Conservation (phyloP, 2,888 invertebrate species). For the Ichneumon xanthorius region DNA sequence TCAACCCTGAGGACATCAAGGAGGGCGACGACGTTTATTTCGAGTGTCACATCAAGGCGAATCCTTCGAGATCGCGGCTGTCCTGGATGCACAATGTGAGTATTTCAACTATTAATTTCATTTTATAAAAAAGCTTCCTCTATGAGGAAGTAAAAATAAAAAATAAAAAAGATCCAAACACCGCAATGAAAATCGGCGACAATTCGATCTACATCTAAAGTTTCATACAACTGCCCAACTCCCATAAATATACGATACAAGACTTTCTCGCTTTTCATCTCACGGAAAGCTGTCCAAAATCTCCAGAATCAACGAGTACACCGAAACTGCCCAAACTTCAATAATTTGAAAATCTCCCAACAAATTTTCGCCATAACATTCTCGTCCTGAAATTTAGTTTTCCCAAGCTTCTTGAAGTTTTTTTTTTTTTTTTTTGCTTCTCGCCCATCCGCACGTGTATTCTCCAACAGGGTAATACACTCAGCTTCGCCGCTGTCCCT, state of each 20-base stretch:
- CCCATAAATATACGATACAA: no score
- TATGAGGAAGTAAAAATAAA: no score
- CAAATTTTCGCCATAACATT: not conserved
- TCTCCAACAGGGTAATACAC: conserved; percentile 59
- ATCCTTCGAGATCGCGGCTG: conserved; percentile 93
- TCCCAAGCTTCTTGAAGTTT: conserved; percentile 24
- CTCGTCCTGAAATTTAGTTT: conserved; percentile 25
- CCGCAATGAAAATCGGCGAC: not conserved
- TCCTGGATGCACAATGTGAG: conserved; percentile 96
- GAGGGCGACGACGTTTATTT: conserved; percentile 97
- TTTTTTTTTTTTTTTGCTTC: conserved; percentile 5
- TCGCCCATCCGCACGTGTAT: conserved; percentile 52
- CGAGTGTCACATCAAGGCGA: conserved; percentile 96
- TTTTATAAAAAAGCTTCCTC: no score
- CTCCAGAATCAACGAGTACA: no score
- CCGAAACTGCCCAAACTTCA: no score
- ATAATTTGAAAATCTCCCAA: not conserved
- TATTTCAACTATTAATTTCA: conserved; percentile 75
- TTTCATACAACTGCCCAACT: no score
- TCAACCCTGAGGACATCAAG: conserved; percentile 95
- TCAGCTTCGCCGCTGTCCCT: conserved; percentile 48
- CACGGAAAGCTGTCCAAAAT: no score
- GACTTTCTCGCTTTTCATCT: no score
- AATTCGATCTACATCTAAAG: no score
- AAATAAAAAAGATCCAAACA: not conserved